Percentiles rank a stretch among this genome's conserved stretches.
Conservation (phyloP, 1,140 invertebrate genomes). For the Drosophila saltans region DNA sequence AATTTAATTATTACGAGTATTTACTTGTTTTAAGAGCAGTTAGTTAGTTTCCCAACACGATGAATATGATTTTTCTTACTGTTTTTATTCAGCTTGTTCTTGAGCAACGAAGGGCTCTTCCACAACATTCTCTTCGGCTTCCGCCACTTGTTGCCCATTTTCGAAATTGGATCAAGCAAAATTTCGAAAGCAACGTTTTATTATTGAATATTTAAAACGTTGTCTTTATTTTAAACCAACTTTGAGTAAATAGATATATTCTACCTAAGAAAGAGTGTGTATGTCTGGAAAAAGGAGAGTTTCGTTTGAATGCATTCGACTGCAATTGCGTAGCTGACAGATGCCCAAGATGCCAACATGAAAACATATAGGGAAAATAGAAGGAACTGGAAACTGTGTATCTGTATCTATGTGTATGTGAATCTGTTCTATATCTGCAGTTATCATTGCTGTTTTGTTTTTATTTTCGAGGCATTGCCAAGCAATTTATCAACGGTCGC, state of each 20-base stretch:
- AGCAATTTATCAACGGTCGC: constrained; percentile 50
- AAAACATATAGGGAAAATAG: constrained; percentile 17
- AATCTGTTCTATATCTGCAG: constrained; percentile 38
- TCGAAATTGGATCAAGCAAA: constrained; percentile 38
- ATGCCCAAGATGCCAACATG: constrained; percentile 45
- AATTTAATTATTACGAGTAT: constrained; percentile 15
- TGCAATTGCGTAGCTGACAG: constrained; percentile 68
- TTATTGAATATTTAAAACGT: neutral
- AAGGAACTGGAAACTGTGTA: neutral
- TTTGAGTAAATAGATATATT: constrained; percentile 30
- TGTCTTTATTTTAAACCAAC: constrained; percentile 21
- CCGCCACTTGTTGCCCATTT: constrained; percentile 64
- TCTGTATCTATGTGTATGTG: too few species aligned
- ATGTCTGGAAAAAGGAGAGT: constrained; percentile 18
- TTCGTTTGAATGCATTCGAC: constrained; percentile 41
- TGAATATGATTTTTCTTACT: constrained; percentile 12
- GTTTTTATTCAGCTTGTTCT: constrained; percentile 15
- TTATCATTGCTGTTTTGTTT: constrained; percentile 61
- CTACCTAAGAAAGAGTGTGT: neutral
- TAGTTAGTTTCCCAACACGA: constrained; percentile 9
- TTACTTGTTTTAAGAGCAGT: constrained; percentile 15
- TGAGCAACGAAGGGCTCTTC: constrained; percentile 9
- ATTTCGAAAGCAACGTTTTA: constrained; percentile 42
- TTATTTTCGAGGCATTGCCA: constrained; percentile 25
- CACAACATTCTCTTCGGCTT: neutral